A percentile compares a stretch with the other conserved stretches of the same genome.
phyloP scores from a whole-genome alignment of 2,888 invertebrate species.

The Napeogenes inachia region DNA sequence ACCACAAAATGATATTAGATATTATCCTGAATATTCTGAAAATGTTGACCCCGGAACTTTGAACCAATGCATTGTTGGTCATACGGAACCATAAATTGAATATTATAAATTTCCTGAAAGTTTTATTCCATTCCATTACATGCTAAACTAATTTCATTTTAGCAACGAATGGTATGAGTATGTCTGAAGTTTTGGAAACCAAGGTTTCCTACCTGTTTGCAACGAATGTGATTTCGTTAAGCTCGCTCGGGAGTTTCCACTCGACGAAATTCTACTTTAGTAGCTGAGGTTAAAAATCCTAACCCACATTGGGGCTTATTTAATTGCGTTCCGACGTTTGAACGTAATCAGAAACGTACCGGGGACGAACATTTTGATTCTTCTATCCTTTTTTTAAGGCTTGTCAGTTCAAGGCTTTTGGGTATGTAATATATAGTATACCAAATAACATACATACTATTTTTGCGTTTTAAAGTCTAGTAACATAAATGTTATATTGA shows the following conservation, averaged over 20 bases:
- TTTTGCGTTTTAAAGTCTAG: no score
- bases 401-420: no score
- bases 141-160: constrained; percentile 20
- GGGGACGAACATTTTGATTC: neutral
- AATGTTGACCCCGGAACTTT: constrained; percentile 13
- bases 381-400: neutral
- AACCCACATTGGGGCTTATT: constrained; percentile 19
- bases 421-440: no score
- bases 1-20: neutral
- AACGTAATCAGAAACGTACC: neutral
- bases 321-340: constrained; percentile 5
- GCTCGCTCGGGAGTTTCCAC: constrained; percentile 29
- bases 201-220: constrained; percentile 21
- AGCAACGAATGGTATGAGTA: constrained; percentile 16
- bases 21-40: constrained; percentile 16
- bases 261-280: constrained; percentile 31
- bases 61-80: constrained; percentile 15
- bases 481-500: no score
- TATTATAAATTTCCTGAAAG: constrained; percentile 21
- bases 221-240: constrained; percentile 35
- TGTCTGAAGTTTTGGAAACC: constrained; percentile 18
- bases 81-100: constrained; percentile 18
- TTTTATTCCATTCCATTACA: constrained; percentile 12
- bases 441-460: no score
- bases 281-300: constrained; percentile 28